Conservation (phyloP, 1,140 invertebrate genomes). For the Psilanteris sp. region DNA sequence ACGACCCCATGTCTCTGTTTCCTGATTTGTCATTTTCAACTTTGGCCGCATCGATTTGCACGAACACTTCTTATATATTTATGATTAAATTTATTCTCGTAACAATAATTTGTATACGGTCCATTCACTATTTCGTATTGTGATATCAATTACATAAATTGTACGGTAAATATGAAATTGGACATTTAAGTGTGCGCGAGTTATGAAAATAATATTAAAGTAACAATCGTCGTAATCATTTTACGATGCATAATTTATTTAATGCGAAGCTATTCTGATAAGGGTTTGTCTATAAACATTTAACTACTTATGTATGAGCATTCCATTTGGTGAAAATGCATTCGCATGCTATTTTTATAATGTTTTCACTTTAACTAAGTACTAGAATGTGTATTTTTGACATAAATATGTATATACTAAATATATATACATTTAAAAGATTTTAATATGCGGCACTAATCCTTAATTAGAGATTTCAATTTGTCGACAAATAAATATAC, state of each 20-base stretch:
- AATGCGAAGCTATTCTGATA: conserved; percentile 18
- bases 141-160: conserved; percentile 42
- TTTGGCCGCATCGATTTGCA: conserved; percentile 4
- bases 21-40: conserved; percentile 49
- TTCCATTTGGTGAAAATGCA: too few species aligned
- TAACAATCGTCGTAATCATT: conserved; percentile 23
- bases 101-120: conserved; percentile 12
- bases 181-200: not conserved
- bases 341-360: too few species aligned
- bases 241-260: conserved; percentile 33
- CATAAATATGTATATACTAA: too few species aligned
- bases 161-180: conserved; percentile 6
- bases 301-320: too few species aligned
- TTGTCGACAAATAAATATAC: too few species aligned
- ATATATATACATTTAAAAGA: too few species aligned
- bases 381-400: too few species aligned
- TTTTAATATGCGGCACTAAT: too few species aligned
- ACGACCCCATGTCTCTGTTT: conserved; percentile 18
- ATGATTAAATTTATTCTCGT: conserved; percentile 36
- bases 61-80: conserved; percentile 8
- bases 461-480: too few species aligned
- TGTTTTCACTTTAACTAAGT: too few species aligned
- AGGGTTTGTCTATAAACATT: conserved; percentile 37
- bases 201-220: conserved; percentile 2
- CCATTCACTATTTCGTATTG: conserved; percentile 4